Conservation (phyloP, 2,113 vertebrate species). For the Nansenia antarctica region DNA sequence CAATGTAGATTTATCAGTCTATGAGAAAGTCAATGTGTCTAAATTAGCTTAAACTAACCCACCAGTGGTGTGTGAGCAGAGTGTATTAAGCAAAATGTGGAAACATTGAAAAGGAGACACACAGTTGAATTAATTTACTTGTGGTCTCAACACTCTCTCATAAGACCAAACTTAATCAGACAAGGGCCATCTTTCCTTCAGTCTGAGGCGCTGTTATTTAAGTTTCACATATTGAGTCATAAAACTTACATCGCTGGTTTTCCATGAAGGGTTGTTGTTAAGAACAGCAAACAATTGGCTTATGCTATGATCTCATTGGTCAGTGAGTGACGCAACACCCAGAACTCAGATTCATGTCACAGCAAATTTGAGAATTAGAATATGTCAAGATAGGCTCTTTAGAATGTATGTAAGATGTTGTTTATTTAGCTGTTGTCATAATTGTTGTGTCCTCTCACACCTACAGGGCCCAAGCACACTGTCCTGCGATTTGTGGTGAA, state of each 20-base stretch:
- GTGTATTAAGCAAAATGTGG: not conserved
- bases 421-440: not conserved
- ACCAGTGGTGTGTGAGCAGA: not conserved
- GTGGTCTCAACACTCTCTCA: not conserved
- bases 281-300: not conserved
- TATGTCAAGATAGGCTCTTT: not conserved
- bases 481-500: conserved; percentile 95
- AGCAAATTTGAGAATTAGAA: not conserved
- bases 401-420: not conserved
- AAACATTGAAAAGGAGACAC: not conserved
- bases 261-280: not conserved
- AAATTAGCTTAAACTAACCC: not conserved
- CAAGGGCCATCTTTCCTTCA: not conserved
- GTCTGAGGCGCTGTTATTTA: not conserved
- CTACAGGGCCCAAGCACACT: conserved; percentile 88
- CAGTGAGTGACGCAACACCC: not conserved
- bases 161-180: not conserved
- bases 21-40: too few relatives aligned
- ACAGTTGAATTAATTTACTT: not conserved
- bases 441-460: not conserved
- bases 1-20: not conserved
- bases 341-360: not conserved
- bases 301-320: not conserved
- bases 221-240: not conserved
- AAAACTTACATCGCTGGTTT: not conserved